Base-by-base conservation (phyloP, 2,888 invertebrate species). In the Drosophila nr. fundita region DNA sequence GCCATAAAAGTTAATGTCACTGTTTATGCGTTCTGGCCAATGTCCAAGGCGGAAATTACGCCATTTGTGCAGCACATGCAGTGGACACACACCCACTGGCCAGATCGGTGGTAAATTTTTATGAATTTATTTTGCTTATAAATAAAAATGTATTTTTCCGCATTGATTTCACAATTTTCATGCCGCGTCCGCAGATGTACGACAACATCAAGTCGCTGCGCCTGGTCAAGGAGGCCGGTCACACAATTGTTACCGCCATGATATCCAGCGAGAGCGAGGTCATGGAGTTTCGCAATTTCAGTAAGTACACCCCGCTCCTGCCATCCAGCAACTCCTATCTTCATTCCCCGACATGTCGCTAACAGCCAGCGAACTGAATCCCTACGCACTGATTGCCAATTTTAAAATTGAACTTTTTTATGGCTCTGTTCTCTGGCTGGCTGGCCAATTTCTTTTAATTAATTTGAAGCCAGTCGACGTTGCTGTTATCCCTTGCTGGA, bases 261-360 rank as follows among this genome's bases (percentile, higher is more conserved):
- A 95, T 98, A 77, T 98, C 98, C 0, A 95, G 96, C 65, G 98
- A 98, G 93, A 95, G 95, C 52, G 98, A 98, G 94, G 94, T 96
- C 57, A 97, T 98, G 97, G 96, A 96, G 58, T 98, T 98, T 91
- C 94, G 96, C 24, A 93, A 94, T 70, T 92, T 94, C 1, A 89
- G 93, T 93, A 88, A 83, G 89, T 87, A 85, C 62, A 67, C 49
- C 52, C 50, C 54, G n/a, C n/a, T 24, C 40, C 54, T 7, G 13
- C 32, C 24, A 18, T 21, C 21, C 21, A 42, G 21, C 5, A 42
- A 42, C 42, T 42, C 42, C 45, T 27, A 34, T 13, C 54, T 29
- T 32, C 66, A 53, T 36, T 21, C 27, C 40, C n/a, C 10, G 15
- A 40, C 58, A 40, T 29, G 29, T 42, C 63, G 15, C 49, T 15